A percentile compares a stretch with the other conserved stretches of the same genome.
Evolutionary conservation across 1,140 invertebrate genomes (phyloP).

Genomic region (Daktulosphaira vitifoliae): DNA sequence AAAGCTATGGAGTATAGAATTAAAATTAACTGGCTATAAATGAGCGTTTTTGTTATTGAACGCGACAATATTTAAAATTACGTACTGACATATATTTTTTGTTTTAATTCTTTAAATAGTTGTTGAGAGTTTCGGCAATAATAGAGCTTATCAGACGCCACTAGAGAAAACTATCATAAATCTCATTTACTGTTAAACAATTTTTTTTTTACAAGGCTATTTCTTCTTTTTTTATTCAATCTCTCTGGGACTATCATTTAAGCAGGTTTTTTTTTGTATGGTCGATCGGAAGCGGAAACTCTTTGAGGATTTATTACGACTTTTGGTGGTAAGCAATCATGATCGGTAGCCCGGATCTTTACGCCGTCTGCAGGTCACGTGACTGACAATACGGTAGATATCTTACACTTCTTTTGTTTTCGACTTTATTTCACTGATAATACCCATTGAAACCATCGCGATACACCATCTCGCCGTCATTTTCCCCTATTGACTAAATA

Average conservation of each 20-base stretch:
- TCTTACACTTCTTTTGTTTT: constrained; percentile 16
- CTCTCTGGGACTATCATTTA: too few relatives aligned
- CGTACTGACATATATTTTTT: too few relatives aligned
- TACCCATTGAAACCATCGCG: neutral
- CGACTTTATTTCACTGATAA: neutral
- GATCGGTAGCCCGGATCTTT: neutral
- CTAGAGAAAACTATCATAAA: constrained; percentile 29
- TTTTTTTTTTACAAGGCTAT: too few relatives aligned
- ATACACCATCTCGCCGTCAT: neutral
- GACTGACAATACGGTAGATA: neutral
- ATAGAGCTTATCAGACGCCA: constrained; percentile 9
- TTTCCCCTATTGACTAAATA: neutral
- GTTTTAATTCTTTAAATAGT: too few relatives aligned
- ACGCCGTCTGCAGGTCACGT: neutral
- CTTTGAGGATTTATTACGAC: constrained; percentile 13
- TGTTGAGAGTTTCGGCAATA: too few relatives aligned
- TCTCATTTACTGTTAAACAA: constrained; percentile 12
- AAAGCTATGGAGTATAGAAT: too few relatives aligned
- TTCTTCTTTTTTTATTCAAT: too few relatives aligned
- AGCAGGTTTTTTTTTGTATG: too few relatives aligned
- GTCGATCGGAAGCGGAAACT: constrained; percentile 22
- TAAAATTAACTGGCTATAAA: too few relatives aligned
- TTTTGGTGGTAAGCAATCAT: constrained; percentile 3
- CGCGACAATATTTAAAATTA: too few relatives aligned
- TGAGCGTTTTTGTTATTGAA: too few relatives aligned